A percentile compares a stretch with the other conserved stretches of the same genome.
Evolutionary conservation across 2,888 invertebrate species (phyloP).

Genomic region (Hirtodrosophila confusa): DNA sequence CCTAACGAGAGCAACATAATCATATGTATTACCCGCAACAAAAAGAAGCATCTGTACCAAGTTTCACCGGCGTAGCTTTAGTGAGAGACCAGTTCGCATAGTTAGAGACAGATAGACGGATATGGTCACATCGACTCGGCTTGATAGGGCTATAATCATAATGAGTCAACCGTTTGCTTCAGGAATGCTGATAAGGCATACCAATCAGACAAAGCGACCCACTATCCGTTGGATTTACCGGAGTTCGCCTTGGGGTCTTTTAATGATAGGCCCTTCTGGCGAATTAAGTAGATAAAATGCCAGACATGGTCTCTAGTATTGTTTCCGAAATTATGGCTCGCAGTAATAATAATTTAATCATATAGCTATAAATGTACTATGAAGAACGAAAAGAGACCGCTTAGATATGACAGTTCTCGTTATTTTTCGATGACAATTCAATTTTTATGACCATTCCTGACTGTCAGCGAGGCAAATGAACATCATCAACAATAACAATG

Average conservation of each 20-base stretch:
- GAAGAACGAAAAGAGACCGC: slow-evolving; percentile 21
- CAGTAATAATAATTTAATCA: slow-evolving; percentile 35
- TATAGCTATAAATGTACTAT: slow-evolving; percentile 8
- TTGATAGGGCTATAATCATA: too few species aligned
- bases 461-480: background rate
- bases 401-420: slow-evolving; percentile 44
- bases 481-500: slow-evolving; percentile 16
- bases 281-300: slow-evolving; percentile 16
- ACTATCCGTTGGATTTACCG: background rate
- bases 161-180: background rate
- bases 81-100: too few species aligned
- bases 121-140: too few species aligned
- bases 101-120: too few species aligned
- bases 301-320: slow-evolving; percentile 19
- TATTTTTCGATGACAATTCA: slow-evolving; percentile 41
- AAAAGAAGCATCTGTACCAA: too few species aligned
- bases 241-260: background rate
- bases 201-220: slow-evolving; percentile 38
- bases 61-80: too few species aligned
- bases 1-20: too few species aligned
- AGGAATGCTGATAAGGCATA: slow-evolving; percentile 39
- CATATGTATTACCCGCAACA: too few species aligned
- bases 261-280: slow-evolving; percentile 33
- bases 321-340: slow-evolving; percentile 27
- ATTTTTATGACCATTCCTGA: background rate